Evolutionary conservation across 2,797 vertebrate species (phyloP), one percentile per base, ranked within the genome.

Genomic region (Brachyalestes nurse): DNA sequence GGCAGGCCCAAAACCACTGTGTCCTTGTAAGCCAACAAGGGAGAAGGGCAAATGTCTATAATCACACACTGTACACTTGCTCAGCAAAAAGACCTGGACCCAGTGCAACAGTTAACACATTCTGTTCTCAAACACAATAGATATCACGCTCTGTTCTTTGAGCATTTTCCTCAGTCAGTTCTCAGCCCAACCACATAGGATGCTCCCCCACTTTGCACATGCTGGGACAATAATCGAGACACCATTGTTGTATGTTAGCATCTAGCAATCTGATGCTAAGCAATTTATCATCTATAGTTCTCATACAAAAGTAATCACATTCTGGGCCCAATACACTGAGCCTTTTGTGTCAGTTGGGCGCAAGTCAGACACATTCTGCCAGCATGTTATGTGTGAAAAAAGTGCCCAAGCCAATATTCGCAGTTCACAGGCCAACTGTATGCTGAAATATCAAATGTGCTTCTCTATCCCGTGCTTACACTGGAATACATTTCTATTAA

Each of bases 21-120:
- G 57, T 82, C 73, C 75, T 77, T 83, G 80, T 53, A 2, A 81
- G 45, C 66, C 77, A 45, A 69, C 8, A 47, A 49, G 10, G 34
- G 45, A 82, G n/a, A 16, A 14, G 57, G 57, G 66, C 72, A 80
- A 51, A 60, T 72, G 61, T 69, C 45, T 40, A 53, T 53, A 69
- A 77, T 61, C 25, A 77, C 55, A 40, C 70, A 57, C 51, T 34
- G 34, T 14, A 72, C 53, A 34, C 34, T 12, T 12, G 25, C 70
- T n/a, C 28, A 40, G 34, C 58, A 38, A n/a, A 58, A 42, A 69
- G 71, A 40, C 19, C 53, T 58, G 53, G 53, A 73, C 53, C 58
- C 53, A 21, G 7, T 47, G 45, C 19, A 21, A 69, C 13, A 69
- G 19, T 47, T 47, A 13, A 21, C n/a, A 49, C 42, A 69, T 45